Percentiles rank a stretch among this genome's conserved stretches.
phyloP scores from a whole-genome alignment of 2,888 invertebrate genomes.

The Tethea ocularis region DNA sequence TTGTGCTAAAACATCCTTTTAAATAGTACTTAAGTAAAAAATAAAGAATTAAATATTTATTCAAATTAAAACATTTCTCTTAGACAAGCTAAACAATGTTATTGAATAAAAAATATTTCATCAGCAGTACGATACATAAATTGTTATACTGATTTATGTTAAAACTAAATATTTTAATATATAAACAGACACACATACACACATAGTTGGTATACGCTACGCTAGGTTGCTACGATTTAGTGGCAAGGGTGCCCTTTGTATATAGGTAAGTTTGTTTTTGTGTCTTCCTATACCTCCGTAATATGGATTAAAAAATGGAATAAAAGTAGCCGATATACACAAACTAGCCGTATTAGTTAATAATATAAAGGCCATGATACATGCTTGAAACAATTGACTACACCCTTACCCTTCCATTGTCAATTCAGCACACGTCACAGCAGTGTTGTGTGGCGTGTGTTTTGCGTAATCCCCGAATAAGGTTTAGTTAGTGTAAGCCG shows the following conservation, averaged over 20 bases:
- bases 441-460: constrained; percentile 59
- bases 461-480: constrained; percentile 73
- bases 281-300: neutral
- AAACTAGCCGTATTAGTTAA: neutral
- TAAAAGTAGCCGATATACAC: neutral
- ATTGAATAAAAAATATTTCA: no score
- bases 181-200: no score
- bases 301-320: neutral
- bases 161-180: no score
- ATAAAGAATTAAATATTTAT: no score
- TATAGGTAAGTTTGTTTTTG: neutral
- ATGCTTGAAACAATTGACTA: neutral
- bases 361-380: neutral
- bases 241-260: no score
- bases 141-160: no score
- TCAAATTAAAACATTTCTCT: no score
- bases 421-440: constrained; percentile 69
- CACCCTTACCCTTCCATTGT: constrained; percentile 43
- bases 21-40: no score
- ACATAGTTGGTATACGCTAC: no score
- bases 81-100: no score
- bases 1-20: neutral
- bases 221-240: no score
- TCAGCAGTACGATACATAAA: no score
- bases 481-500: constrained; percentile 75